Conservation (phyloP, 2,797 vertebrate genomes). For the Cephalopachus bancanus region DNA sequence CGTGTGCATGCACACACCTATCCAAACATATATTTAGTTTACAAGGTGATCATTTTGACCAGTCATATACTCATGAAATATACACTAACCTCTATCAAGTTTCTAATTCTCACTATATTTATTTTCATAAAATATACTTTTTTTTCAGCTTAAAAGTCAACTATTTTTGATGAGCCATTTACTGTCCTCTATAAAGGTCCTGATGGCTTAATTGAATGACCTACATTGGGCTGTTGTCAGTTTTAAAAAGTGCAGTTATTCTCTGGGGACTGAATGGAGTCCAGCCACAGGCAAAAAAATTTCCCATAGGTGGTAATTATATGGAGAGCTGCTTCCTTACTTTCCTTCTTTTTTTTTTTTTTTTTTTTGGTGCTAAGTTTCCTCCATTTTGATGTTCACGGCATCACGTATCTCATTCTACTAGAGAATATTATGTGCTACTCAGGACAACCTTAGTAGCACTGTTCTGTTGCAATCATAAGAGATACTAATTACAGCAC, state of each 20-base stretch:
- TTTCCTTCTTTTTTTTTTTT: not conserved
- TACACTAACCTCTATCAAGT: not conserved
- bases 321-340: not conserved
- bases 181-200: not conserved
- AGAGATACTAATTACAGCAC: not conserved
- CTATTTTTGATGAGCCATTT: not conserved
- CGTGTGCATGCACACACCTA: too few species aligned
- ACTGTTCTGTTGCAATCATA: not conserved
- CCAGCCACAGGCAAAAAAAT: not conserved
- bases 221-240: not conserved
- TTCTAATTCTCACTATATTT: not conserved
- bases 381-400: not conserved
- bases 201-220: not conserved
- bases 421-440: not conserved
- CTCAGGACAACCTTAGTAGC: not conserved
- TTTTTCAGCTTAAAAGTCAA: not conserved
- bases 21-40: not conserved
- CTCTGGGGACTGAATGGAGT: not conserved
- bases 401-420: not conserved
- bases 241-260: not conserved
- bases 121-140: not conserved
- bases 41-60: not conserved
- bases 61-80: not conserved
- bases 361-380: not conserved
- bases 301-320: not conserved